Percentiles rank a stretch among this genome's conserved stretches.
Conservation (phyloP, 2,113 vertebrate genomes). For the Parus major region DNA sequence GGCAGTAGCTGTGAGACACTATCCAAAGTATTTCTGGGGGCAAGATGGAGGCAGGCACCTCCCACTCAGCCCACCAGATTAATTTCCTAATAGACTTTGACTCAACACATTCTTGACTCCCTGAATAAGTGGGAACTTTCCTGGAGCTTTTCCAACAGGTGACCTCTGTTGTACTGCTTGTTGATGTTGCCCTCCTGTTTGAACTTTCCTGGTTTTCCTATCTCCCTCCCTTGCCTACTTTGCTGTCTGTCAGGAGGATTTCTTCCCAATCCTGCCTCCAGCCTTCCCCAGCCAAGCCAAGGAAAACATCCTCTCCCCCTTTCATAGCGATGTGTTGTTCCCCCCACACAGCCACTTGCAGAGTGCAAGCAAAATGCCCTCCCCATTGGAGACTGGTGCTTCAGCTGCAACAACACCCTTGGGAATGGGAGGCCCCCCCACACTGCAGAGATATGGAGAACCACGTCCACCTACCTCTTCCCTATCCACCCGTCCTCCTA, state of each 20-base stretch:
- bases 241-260: background rate
- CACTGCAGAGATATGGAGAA: background rate
- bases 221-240: background rate
- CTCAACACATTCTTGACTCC: background rate
- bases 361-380: background rate
- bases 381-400: rapidly evolving
- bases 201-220: background rate
- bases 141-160: background rate
- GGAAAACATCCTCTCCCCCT: background rate
- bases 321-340: background rate
- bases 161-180: background rate
- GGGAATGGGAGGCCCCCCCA: background rate
- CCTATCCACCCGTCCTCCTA: background rate
- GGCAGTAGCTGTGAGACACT: background rate
- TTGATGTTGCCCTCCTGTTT: background rate
- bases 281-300: background rate
- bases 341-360: background rate
- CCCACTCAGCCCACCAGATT: background rate
- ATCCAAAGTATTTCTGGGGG: background rate
- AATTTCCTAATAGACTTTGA: background rate
- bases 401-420: rapidly evolving
- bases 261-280: background rate
- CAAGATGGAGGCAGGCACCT: background rate
- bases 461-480: background rate
- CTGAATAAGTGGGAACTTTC: background rate